Percentiles rank a stretch among this genome's conserved stretches.
Conservation (phyloP, 2,113 vertebrate genomes). For the Potamarius usumacintae region DNA sequence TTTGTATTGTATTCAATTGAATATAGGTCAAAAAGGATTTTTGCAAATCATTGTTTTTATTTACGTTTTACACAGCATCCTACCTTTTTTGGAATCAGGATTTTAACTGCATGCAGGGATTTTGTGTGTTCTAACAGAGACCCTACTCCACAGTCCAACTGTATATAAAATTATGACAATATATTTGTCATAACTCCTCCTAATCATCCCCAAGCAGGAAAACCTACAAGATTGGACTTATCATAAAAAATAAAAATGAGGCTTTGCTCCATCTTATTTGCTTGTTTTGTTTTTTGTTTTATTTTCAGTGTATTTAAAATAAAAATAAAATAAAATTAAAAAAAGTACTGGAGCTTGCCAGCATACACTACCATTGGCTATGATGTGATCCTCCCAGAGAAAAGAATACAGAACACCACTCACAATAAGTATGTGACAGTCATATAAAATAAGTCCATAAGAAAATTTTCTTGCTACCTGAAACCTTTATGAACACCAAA, state of each 20-base stretch:
- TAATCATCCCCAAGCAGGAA: background rate
- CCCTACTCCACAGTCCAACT: background rate
- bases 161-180: background rate
- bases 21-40: too few relatives aligned
- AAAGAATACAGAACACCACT: slow-evolving; percentile 92
- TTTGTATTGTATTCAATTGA: too few relatives aligned
- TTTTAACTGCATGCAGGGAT: background rate
- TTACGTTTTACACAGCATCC: too few relatives aligned
- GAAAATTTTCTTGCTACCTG: slow-evolving; percentile 83
- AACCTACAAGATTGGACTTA: background rate
- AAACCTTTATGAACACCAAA: slow-evolving; percentile 71
- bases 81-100: background rate
- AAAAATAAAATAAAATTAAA: slow-evolving; percentile 50
- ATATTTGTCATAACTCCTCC: background rate
- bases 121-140: background rate
- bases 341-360: slow-evolving; percentile 63
- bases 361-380: slow-evolving; percentile 67
- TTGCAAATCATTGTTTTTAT: too few relatives aligned
- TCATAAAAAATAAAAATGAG: slow-evolving; percentile 10
- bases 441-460: slow-evolving; percentile 84
- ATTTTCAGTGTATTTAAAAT: slow-evolving; percentile 77
- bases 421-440: slow-evolving; percentile 89
- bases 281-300: slow-evolving; percentile 64
- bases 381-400: slow-evolving; percentile 75
- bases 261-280: background rate